These are phyloP conservation scores for Pyralis farinalis DNA, from an alignment of 2,888 invertebrate genomes.

Conservation along the genomic window DNA sequence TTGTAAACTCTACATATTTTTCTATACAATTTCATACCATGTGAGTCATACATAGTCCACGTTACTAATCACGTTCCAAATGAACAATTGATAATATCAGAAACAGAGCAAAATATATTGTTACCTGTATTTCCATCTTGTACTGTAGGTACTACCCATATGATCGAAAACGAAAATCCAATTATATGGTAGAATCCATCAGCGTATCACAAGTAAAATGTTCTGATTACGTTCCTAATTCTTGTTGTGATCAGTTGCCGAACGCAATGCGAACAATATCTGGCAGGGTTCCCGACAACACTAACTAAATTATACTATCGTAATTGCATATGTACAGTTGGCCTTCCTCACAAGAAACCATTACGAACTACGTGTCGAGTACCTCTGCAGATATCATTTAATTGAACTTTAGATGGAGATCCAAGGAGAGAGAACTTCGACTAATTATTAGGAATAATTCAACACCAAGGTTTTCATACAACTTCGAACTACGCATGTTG, in stretches of 20 bases:
- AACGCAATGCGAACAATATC: conserved; percentile 38
- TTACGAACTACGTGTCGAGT: background rate
- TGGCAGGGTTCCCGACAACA: conserved; percentile 48
- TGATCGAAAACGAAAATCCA: too few species aligned
- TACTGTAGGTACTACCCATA: too few species aligned
- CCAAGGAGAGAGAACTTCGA: conserved; percentile 19
- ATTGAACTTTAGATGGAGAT: background rate
- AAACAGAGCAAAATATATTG: too few species aligned
- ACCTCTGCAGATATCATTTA: background rate
- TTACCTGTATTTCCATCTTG: too few species aligned
- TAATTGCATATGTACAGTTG: conserved; percentile 31
- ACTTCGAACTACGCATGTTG: conserved; percentile 19
- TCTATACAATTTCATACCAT: too few species aligned
- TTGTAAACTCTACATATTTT: too few species aligned
- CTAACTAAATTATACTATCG: conserved; percentile 37
- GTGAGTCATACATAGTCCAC: too few species aligned
- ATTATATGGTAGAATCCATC: too few species aligned
- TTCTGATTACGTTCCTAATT: too few species aligned
- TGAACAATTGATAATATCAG: too few species aligned
- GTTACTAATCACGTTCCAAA: too few species aligned
- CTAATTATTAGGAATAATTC: conserved; percentile 23
- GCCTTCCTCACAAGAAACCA: conserved; percentile 32
- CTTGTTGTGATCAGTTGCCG: conserved; percentile 24
- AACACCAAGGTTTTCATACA: conserved; percentile 20
- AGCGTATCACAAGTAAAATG: too few species aligned